Base-by-base conservation (phyloP, 1,140 invertebrate species). In the Cotesia chilonis region DNA sequence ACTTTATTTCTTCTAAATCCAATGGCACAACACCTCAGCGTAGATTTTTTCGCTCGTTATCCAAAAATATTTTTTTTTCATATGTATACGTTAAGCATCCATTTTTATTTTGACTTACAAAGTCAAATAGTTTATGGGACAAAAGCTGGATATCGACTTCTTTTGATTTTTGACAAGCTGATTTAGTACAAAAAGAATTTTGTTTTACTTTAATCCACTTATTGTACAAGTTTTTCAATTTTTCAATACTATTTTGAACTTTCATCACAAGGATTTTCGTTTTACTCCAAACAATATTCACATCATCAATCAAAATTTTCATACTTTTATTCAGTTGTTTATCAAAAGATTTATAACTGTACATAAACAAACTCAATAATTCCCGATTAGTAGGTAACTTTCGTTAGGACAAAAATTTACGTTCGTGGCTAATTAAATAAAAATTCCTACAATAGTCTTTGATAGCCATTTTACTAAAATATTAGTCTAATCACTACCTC, bases 251-350 rank as follows among this genome's bases (percentile, higher is more conserved):
- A 38, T 68, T 68, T 28, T 4, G 66, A 68, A 14, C 14, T 54
- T 55, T 28, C 66, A 68, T 54, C 51, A 55, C 4, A 35, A 51
- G 66, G 17, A 68, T 68, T 54, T 54, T 68, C 9, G 66, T 68
- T 54, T 68, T 54, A 68, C 66, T 68, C 66, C 66, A 68, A 68
- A 68, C 17, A 68, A 0, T 54, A 68, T 68, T 68, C 51, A 68
- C 66, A 55, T 68, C 66, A 68, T 68, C 36, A 38, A 68, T 68
- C 10, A 68, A 51, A 68, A 14, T 68, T 54, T 54, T 54, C 20
- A 68, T 35, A 68, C 66, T 68, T 4, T 68, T 28, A 54, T 68
- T 10, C 41, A 68, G 52, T 68, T 2, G 17, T 68, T 68, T 68
- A 68, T 51, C 66, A 0, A 68, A n/a, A 55, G 66, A 68, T 28